A percentile compares a stretch with the other conserved stretches of the same genome.
Conservation (phyloP, 2,797 vertebrate species). For the Premnoplex brunnescens region DNA sequence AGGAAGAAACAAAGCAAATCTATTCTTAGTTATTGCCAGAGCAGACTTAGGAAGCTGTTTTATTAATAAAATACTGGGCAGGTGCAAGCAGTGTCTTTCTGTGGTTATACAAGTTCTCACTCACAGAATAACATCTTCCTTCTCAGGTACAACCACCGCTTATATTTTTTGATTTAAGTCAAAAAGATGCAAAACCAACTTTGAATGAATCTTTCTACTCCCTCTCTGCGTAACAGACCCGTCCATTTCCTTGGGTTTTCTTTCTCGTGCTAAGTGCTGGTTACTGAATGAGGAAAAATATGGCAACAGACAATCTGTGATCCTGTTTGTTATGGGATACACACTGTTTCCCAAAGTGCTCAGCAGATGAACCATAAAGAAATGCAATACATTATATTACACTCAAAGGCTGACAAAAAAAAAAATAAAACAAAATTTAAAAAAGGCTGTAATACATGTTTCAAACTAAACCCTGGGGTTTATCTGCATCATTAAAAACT, state of each 20-base stretch:
- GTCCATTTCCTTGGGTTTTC: background rate
- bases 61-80: background rate
- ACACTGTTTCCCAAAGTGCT: background rate
- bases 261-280: background rate
- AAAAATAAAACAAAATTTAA: background rate
- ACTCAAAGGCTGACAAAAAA: background rate
- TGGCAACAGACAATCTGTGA: background rate
- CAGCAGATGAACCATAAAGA: background rate
- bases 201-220: background rate
- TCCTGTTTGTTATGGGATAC: background rate
- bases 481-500: background rate
- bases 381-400: background rate
- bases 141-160: background rate
- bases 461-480: background rate
- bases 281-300: background rate
- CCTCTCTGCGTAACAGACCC: background rate
- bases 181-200: background rate
- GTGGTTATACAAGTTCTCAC: background rate
- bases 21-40: background rate
- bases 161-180: background rate
- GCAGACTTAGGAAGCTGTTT: background rate
- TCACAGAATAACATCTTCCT: background rate
- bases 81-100: background rate
- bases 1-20: background rate
- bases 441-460: no score